These are phyloP conservation scores for Motacilla alba DNA, from an alignment of 2,113 vertebrate species.

Conservation along the genomic window DNA sequence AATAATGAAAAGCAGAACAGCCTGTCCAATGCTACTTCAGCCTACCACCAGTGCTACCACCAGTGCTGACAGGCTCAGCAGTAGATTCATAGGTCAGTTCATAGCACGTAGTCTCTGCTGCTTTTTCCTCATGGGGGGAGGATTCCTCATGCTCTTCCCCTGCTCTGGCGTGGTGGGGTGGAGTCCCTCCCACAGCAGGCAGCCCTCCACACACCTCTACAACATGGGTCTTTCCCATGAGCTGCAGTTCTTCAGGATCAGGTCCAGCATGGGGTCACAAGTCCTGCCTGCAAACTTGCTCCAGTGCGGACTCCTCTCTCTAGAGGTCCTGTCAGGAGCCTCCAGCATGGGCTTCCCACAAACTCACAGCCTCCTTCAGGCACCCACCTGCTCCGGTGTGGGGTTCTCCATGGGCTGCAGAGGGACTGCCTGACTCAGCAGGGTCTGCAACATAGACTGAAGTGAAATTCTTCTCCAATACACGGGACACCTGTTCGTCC, in stretches of 20 bases:
- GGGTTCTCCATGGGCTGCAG: background rate
- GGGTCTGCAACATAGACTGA: accelerated
- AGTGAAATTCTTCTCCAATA: background rate
- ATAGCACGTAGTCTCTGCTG: background rate
- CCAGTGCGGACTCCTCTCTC: background rate
- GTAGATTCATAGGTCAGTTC: background rate
- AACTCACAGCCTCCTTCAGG: background rate
- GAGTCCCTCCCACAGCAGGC: background rate
- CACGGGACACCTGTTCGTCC: background rate
- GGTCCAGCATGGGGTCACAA: background rate
- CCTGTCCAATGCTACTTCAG: background rate
- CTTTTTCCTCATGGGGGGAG: background rate
- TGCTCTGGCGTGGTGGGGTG: background rate
- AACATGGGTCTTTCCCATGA: accelerated
- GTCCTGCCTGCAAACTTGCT: background rate
- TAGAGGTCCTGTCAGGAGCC: background rate
- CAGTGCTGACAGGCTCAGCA: no score
- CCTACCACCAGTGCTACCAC: background rate
- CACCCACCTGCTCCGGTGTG: background rate
- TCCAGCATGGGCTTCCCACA: background rate
- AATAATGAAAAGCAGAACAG: background rate
- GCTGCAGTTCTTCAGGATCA: no score
- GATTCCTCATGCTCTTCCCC: background rate
- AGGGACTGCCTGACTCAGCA: background rate
- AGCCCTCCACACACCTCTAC: background rate